phyloP scores from a whole-genome alignment of 1,140 invertebrate species.

The Diachasmimorpha longicaudata region DNA sequence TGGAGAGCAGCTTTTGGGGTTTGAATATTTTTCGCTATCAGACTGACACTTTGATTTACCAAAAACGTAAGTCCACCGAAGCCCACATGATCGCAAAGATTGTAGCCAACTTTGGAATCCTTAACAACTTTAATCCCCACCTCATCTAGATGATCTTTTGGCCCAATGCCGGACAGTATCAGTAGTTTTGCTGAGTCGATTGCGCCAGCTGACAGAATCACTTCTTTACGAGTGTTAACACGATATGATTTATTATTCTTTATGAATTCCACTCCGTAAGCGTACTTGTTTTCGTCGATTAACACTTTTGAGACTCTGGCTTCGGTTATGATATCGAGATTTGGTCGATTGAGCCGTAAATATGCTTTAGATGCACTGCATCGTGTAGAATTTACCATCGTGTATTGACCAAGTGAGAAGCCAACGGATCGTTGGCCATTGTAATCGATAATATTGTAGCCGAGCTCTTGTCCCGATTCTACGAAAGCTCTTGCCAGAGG shows the following conservation, averaged over 20 bases:
- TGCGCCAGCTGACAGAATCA: slow-evolving; percentile 72
- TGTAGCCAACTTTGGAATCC: slow-evolving; percentile 73
- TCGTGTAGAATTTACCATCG: slow-evolving; percentile 68
- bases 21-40: slow-evolving; percentile 36
- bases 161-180: slow-evolving; percentile 80
- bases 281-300: slow-evolving; percentile 61
- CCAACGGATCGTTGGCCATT: slow-evolving; percentile 63
- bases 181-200: slow-evolving; percentile 75
- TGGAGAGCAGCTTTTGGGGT: slow-evolving; percentile 43
- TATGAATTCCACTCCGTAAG: slow-evolving; percentile 62
- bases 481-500: slow-evolving; percentile 61
- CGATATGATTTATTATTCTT: slow-evolving; percentile 58
- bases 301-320: slow-evolving; percentile 68
- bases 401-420: slow-evolving; percentile 72
- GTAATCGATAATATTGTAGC: slow-evolving; percentile 64
- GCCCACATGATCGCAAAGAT: slow-evolving; percentile 76
- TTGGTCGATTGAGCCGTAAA: slow-evolving; percentile 66
- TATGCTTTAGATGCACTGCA: slow-evolving; percentile 71
- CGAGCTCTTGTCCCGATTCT: slow-evolving; percentile 64
- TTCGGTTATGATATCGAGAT: slow-evolving; percentile 72
- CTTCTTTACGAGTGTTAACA: slow-evolving; percentile 68
- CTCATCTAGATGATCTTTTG: slow-evolving; percentile 70
- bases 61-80: slow-evolving; percentile 70
- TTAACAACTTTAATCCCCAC: slow-evolving; percentile 71
- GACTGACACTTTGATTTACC: slow-evolving; percentile 53